Conservation (phyloP, 2,888 invertebrate genomes). For the Strigamia transsilvanica region DNA sequence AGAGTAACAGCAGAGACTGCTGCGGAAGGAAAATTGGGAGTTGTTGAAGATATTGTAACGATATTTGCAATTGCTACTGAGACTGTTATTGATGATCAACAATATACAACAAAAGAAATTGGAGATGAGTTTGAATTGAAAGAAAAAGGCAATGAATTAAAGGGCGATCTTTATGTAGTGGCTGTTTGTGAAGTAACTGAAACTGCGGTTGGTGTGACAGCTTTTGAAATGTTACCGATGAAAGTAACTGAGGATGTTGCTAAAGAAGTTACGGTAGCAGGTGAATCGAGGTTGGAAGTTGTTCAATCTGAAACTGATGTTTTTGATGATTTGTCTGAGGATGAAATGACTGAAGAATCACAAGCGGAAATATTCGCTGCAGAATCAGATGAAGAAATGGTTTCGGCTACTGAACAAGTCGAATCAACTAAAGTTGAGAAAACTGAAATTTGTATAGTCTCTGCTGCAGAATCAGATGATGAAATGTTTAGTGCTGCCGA, state of each 20-base stretch:
- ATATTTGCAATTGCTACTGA: too few species aligned
- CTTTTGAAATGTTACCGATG: not conserved
- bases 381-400: not conserved
- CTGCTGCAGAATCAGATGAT: not conserved
- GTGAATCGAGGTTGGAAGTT: not conserved
- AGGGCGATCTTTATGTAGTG: too few species aligned
- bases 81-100: too few species aligned
- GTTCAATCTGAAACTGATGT: not conserved
- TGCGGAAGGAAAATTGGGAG: too few species aligned
- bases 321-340: not conserved
- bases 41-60: too few species aligned
- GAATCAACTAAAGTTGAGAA: not conserved
- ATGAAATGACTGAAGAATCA: not conserved
- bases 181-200: too few species aligned
- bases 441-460: not conserved
- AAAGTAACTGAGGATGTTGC: too few species aligned
- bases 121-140: too few species aligned
- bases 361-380: not conserved
- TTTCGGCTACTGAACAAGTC: not conserved
- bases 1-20: too few species aligned
- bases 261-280: too few species aligned
- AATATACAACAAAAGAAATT: too few species aligned
- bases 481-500: not conserved
- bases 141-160: too few species aligned
- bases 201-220: not conserved